These are phyloP conservation scores for Microvelia longipes DNA, from an alignment of 1,140 invertebrate genomes.

Conservation along the genomic window DNA sequence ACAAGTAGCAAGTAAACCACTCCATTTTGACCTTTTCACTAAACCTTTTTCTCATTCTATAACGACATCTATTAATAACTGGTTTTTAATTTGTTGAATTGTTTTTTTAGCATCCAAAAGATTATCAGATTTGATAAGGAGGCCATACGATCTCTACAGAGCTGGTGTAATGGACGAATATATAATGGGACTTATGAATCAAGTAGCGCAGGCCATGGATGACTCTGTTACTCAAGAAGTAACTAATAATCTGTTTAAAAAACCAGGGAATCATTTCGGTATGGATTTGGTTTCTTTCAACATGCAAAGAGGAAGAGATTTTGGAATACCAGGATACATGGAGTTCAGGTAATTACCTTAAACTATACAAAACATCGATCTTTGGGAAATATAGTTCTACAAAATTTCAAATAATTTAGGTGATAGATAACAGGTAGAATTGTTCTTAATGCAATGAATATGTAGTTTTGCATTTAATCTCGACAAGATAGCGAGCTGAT, in stretches of 20 bases:
- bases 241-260: constrained; percentile 82
- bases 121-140: constrained; percentile 70
- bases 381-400: too few relatives aligned
- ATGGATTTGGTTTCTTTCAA: constrained; percentile 89
- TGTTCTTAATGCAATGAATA: too few relatives aligned
- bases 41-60: too few relatives aligned
- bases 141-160: constrained; percentile 78
- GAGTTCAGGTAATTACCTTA: constrained; percentile 51
- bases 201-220: constrained; percentile 88
- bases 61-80: too few relatives aligned
- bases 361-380: too few relatives aligned
- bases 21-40: too few relatives aligned
- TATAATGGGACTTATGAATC: constrained; percentile 83
- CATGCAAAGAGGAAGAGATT: constrained; percentile 83
- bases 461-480: too few relatives aligned
- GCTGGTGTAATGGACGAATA: constrained; percentile 82
- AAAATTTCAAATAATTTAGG: too few relatives aligned
- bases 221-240: constrained; percentile 83
- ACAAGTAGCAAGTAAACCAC: too few relatives aligned
- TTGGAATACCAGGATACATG: constrained; percentile 82
- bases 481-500: too few relatives aligned
- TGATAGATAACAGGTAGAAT: neutral
- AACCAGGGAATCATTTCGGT: constrained; percentile 66
- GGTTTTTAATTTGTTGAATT: too few relatives aligned
- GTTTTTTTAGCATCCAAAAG: constrained; percentile 61